Percentiles rank a stretch among this genome's conserved stretches.
Conservation (phyloP, 1,140 invertebrate genomes). For the Paraescarpia echinospica region DNA sequence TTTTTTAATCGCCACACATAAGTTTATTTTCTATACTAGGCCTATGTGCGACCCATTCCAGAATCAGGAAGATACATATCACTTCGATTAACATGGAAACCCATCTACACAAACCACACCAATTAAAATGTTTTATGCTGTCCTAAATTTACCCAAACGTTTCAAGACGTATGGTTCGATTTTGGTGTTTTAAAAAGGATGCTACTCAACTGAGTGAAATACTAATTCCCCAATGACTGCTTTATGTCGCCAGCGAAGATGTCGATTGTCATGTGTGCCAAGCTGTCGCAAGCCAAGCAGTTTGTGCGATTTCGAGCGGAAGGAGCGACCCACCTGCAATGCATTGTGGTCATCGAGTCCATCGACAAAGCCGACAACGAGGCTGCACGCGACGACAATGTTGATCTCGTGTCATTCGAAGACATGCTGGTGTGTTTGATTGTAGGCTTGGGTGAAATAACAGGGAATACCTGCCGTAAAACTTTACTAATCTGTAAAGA, state of each 20-base stretch:
- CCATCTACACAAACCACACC: no score
- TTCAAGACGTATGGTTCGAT: no score
- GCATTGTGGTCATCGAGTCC: slow-evolving; percentile 5
- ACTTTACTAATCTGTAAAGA: neutral
- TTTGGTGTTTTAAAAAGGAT: no score
- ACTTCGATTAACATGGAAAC: no score
- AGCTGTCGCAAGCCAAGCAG: neutral
- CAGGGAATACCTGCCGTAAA: neutral
- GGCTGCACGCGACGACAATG: neutral
- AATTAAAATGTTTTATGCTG: no score
- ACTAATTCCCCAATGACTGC: neutral
- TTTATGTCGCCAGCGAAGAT: slow-evolving; percentile 17
- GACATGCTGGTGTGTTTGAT: neutral
- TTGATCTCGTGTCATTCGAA: neutral
- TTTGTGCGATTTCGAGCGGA: slow-evolving; percentile 13
- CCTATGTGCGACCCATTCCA: no score
- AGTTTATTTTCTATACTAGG: no score
- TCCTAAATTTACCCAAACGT: no score
- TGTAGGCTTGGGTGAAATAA: neutral
- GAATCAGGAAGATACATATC: no score
- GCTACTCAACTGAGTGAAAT: no score
- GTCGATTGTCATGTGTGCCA: slow-evolving; percentile 3
- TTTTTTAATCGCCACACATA: no score
- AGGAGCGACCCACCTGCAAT: neutral
- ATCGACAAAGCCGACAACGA: neutral